phyloP scores from a whole-genome alignment of 2,113 vertebrate species.

The Echinops telfairi region DNA sequence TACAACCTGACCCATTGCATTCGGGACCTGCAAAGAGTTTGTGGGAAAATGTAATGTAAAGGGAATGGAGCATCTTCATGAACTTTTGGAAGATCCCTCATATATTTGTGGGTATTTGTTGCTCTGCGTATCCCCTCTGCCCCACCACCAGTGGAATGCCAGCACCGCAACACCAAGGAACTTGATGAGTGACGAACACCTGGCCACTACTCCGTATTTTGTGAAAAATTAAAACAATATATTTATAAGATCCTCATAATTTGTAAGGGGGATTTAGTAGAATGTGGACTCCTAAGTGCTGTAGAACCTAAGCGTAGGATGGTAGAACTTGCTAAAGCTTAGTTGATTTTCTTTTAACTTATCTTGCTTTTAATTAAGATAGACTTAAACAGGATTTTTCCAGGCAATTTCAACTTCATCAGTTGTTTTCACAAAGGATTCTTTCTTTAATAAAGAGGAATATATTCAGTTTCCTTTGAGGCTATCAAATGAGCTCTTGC shows the following conservation, averaged over 20 bases:
- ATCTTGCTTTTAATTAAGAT: conserved; percentile 37
- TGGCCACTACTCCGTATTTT: conserved; percentile 25
- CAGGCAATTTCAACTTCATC: conserved; percentile 12
- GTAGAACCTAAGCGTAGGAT: neutral
- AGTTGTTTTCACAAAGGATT: conserved; percentile 28
- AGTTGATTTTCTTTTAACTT: conserved; percentile 26
- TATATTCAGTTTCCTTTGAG: neutral
- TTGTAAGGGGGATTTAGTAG: neutral
- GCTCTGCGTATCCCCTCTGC: neutral
- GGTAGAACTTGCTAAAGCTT: neutral
- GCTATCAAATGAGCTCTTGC: neutral
- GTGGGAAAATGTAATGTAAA: too few relatives aligned
- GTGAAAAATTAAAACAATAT: neutral
- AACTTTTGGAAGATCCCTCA: too few relatives aligned
- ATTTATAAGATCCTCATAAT: neutral
- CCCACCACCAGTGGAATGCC: neutral
- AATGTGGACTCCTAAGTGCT: neutral
- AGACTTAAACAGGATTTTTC: conserved; percentile 15
- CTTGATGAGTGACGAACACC: neutral
- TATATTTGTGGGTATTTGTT: neutral
- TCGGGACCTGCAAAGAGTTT: too few relatives aligned
- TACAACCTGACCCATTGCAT: neutral
- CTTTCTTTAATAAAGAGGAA: conserved; percentile 35
- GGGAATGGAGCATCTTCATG: too few relatives aligned
- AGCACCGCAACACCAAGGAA: neutral